Base-by-base conservation (phyloP, 2,888 invertebrate species). In the Chirona hameri region DNA sequence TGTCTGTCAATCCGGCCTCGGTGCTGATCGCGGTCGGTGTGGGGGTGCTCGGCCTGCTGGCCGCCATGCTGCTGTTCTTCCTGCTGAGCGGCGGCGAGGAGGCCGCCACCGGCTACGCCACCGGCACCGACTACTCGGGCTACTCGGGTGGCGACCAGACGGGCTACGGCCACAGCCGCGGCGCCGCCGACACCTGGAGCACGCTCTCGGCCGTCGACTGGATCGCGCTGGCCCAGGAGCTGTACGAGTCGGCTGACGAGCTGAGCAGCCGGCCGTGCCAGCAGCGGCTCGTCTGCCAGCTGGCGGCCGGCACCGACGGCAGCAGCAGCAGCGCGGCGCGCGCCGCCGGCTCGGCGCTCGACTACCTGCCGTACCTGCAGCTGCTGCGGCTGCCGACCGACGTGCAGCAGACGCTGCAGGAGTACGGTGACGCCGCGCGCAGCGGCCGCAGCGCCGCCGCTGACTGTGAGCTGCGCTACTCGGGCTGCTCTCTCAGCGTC, bases 311-410 rank as follows among this genome's bases (percentile, higher is more conserved):
- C 31, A 31, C 72, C 9, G 5, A 31, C 2, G 72, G 18, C 72
- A 31, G 72, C 31, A 31, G 31, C 12, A 14, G n/a, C 72, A n/a
- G 29, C 29, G 21, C 3, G 29, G 29, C 15, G 27, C 69, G 29
- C 29, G 29, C 69, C 27, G 69, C 69, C 29, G 29, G 29, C 31
- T 31, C 31, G 31, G 15, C 72, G 72, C 39, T 39, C 39, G 39
- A 72, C 72, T 72, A 72, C 72, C 29, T 72, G n/a, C 31, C 31
- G n/a, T 72, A 72, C 72, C 29, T 72, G 72, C 29, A 72, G 72
- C 29, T 18, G 15, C 21, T 39, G 39, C 31, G 31, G 31, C 72
- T 72, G 72, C 72, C 72, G 31, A 18, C 31, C 14, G 31, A 5
- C 31, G 72, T 15, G 15, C 18, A 7, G 10, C 18, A 31, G 72